Base-by-base conservation (phyloP, 2,113 vertebrate genomes). In the Probosciger aterrimus region DNA sequence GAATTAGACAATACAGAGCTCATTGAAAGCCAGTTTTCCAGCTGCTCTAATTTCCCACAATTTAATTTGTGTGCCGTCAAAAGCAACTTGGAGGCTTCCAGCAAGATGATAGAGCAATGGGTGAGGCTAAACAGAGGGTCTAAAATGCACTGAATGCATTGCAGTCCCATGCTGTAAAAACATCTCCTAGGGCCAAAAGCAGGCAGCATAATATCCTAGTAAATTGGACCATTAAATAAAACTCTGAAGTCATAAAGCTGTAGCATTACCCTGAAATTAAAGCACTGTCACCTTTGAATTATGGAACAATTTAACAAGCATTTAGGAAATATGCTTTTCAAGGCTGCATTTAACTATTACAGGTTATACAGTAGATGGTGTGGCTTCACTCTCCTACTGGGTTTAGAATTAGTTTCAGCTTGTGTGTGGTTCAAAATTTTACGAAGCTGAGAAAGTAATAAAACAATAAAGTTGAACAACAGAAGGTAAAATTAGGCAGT, bases 191-290 rank as follows among this genome's bases (percentile, higher is more conserved):
- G 95, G 89, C 82, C 88, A 90, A 93, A 46, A 39, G 86, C 88
- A 97, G 86, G 94, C 70, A 43, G 79, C 81, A 90, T 91, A 96
- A 98, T 97, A 92, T 96, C 93, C 80, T 95, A 77, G 94, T 98
- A 97, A 97, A 97, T 92, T 97, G 95, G 93, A 86, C 88, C 96
- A 96, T 98, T 98, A 98, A 98, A 97, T 97, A 97, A 97, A 98
- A 97, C 95, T 92, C 76, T 55, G 39, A 96, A 97, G 91, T 95
- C 95, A 95, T 98, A 98, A 97, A 97, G 79, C 88, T 97, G 88
- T 90, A 95, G 81, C 70, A 97, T 97, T 98, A 96, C 53, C 89
- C 95, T 97, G 90, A 96, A 98, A 98, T 97, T 97, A 97, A 97
- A 97, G 86, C 82, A 95, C 87, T 96, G 94, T 96, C 97, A 98